Conservation (phyloP, 2,888 invertebrate species). For the Sarcophaga carnaria region DNA sequence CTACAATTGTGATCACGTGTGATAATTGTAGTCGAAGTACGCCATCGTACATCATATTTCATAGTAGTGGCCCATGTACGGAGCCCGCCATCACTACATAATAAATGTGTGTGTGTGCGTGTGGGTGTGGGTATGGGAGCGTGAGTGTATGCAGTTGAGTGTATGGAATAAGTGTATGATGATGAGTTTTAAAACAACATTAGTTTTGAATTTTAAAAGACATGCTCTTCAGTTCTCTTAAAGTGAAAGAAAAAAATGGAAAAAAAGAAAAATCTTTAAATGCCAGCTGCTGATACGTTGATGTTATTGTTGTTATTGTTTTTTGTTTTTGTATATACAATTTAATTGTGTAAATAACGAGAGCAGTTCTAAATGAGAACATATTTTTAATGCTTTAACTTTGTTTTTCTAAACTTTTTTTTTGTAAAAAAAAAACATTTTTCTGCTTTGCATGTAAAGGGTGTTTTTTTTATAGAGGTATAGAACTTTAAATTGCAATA, state of each 20-base stretch:
- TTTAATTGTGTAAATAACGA: conserved; percentile 4
- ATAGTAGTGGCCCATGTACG: background rate
- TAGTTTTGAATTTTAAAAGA: conserved; percentile 29
- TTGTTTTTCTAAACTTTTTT: no score
- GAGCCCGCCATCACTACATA: background rate
- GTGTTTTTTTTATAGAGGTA: no score
- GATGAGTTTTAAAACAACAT: conserved; percentile 36
- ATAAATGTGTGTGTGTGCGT: background rate
- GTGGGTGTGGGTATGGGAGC: no score
- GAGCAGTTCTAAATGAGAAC: background rate
- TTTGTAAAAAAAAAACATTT: no score
- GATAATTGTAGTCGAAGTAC: no score
- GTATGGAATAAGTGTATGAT: background rate
- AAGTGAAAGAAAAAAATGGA: background rate
- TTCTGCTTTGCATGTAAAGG: no score
- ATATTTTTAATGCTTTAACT: background rate
- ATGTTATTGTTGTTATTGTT: background rate
- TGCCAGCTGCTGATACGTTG: no score
- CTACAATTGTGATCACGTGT: no score
- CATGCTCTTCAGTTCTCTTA: background rate
- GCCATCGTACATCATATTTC: no score
- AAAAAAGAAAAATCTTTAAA: no score
- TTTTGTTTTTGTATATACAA: background rate
- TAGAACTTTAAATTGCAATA: no score
- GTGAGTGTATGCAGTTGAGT: no score